These are phyloP conservation scores for Lepilemur septentrionalis DNA, from an alignment of 2,797 vertebrate genomes.

Conservation along the genomic window DNA sequence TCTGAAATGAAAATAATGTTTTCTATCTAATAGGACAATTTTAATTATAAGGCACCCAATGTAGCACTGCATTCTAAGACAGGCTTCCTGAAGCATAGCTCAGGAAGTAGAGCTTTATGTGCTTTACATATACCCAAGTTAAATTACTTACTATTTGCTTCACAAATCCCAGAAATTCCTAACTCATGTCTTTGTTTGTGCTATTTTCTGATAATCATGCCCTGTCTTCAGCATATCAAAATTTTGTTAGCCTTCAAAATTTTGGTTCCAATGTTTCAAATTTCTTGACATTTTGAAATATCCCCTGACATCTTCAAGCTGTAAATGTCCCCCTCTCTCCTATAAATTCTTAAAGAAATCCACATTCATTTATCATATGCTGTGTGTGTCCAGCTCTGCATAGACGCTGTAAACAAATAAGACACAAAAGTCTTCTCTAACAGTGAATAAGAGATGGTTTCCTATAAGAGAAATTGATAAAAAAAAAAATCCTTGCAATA, in stretches of 20 bases:
- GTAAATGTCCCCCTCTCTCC: not conserved
- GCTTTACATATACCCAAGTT: not conserved
- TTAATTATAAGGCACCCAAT: not conserved
- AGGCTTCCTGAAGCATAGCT: not conserved
- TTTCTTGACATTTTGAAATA: slow-evolving; percentile 9
- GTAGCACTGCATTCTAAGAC: not conserved
- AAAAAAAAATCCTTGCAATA: not conserved
- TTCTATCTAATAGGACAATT: not conserved
- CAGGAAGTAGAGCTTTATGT: no score
- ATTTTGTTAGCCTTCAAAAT: slow-evolving; percentile 1
- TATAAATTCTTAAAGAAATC: not conserved
- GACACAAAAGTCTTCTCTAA: not conserved
- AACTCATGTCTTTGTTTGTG: not conserved
- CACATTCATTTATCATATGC: not conserved
- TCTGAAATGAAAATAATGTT: not conserved
- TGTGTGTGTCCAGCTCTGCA: not conserved
- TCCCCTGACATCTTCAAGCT: not conserved
- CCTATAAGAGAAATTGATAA: not conserved
- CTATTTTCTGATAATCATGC: not conserved
- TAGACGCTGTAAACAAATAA: not conserved
- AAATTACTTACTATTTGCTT: not conserved
- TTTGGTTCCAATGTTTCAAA: slow-evolving; percentile 8
- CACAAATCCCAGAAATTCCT: not conserved
- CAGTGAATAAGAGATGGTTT: not conserved
- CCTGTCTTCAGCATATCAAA: not conserved